These are phyloP conservation scores for Copidosoma aretas DNA, from an alignment of 2,888 invertebrate species.

Conservation along the genomic window DNA sequence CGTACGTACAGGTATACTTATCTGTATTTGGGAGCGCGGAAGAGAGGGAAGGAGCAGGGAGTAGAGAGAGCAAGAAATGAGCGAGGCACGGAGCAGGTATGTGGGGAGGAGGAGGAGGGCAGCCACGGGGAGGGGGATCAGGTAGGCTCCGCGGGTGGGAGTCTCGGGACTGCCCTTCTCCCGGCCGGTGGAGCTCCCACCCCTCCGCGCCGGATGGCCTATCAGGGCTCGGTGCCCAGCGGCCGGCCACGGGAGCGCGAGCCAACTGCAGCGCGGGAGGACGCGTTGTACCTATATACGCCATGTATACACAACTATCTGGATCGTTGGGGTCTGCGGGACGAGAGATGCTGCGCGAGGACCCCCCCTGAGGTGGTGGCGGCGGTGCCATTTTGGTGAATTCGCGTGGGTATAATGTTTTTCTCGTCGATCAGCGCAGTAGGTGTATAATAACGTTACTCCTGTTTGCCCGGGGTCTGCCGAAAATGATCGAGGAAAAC, in stretches of 20 bases:
- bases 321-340: background rate
- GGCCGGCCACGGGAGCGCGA: background rate
- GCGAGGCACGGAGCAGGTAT: background rate
- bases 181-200: background rate
- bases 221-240: background rate
- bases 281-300: no score
- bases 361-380: no score
- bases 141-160: constrained; percentile 37
- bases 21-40: background rate
- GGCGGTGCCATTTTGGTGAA: no score
- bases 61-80: no score
- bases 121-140: background rate
- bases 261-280: background rate
- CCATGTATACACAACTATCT: no score
- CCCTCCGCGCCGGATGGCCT: constrained; percentile 40
- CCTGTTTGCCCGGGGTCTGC: no score
- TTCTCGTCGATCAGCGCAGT: no score
- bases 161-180: constrained; percentile 24
- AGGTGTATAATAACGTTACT: no score
- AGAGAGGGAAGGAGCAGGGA: background rate
- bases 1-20: background rate
- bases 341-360: background rate
- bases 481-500: no score
- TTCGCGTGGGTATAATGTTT: no score
- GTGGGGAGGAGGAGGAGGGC: background rate